Percentiles rank a stretch among this genome's conserved stretches.
Conservation (phyloP, 2,797 vertebrate species). For the Manis javanica region DNA sequence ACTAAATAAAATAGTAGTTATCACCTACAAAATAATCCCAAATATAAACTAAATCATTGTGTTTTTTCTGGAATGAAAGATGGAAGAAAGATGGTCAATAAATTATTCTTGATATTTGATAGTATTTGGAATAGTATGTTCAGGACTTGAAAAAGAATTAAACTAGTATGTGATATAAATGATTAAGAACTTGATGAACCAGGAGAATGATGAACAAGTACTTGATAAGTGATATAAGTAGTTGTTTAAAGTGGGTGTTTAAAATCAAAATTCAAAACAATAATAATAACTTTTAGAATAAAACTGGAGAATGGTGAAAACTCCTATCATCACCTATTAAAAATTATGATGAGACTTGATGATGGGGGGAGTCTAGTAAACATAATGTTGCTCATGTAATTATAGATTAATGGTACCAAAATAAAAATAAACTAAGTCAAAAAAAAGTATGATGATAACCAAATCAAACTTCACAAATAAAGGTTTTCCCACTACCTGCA, state of each 20-base stretch:
- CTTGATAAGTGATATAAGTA: not conserved
- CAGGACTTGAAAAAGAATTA: not conserved
- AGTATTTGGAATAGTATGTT: conserved; percentile 24
- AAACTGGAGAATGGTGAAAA: not conserved
- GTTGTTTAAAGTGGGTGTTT: not conserved
- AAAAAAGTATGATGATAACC: not conserved
- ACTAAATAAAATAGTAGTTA: not conserved
- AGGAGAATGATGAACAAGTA: conserved; percentile 17
- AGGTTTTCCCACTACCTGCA: no score
- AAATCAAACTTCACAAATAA: no score
- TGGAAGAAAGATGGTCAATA: not conserved
- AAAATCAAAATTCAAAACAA: conserved; percentile 55
- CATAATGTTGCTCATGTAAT: no score
- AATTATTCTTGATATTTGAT: not conserved
- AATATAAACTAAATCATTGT: not conserved
- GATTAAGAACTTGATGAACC: not conserved
- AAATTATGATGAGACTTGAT: not conserved
- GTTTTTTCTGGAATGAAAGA: not conserved
- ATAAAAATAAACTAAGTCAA: no score
- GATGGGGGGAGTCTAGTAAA: no score
- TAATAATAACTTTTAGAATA: not conserved
- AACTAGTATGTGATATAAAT: not conserved
- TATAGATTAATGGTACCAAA: no score
- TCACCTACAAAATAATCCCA: not conserved
- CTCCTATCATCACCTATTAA: not conserved